Base-by-base conservation (phyloP, 2,113 vertebrate genomes). In the Symphodus melops region DNA sequence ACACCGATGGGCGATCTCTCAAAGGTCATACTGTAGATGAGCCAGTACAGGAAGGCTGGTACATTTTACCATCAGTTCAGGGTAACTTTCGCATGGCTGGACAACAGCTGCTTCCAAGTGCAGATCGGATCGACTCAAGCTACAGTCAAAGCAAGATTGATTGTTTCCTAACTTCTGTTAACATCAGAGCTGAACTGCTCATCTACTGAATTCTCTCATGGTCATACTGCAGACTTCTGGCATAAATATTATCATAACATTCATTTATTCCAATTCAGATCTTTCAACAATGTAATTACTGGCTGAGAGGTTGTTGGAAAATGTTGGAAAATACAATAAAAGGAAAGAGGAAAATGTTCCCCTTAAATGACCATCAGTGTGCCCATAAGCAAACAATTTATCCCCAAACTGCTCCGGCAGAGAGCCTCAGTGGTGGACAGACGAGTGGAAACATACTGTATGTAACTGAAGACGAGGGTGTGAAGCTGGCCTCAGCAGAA, bases 401-500 rank as follows among this genome's bases (percentile, higher is more conserved):
- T 69, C 53, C 58, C n/a, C 49, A 3, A 12, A 63, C 41, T 59
- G 81, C 57, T 75, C 60, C 46, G 53, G 16, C 52, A 73, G 21
- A 53, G 67, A 8, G 78, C 82, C 67, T 88, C 68, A 70, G 1
- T 33, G 62, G 49, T 33, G 16, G 53, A 42, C 57, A 58, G 68
- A 80, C 55, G 63, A 41, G 59, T 81, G 28, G 66, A 83, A 85
- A 80, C 17, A 41, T 42, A 62, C 57, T 54, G 68, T 20, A 41
- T 44, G 63, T 79, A 84, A 77, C 23, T 59, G 73, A 56, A 68
- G 68, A 60, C 3, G 25, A 80, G 80, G 72, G 73, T 63, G 67
- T 84, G 77, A 80, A 66, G 59, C 63, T 44, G 61, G 48, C 69
- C 37, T 64, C 42, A 49, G 62, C 5, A 14, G 76, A 85, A 89